Base-by-base conservation (phyloP, 53 echinoderm and acorn worm genomes). In the Glandiceps talaboti region DNA sequence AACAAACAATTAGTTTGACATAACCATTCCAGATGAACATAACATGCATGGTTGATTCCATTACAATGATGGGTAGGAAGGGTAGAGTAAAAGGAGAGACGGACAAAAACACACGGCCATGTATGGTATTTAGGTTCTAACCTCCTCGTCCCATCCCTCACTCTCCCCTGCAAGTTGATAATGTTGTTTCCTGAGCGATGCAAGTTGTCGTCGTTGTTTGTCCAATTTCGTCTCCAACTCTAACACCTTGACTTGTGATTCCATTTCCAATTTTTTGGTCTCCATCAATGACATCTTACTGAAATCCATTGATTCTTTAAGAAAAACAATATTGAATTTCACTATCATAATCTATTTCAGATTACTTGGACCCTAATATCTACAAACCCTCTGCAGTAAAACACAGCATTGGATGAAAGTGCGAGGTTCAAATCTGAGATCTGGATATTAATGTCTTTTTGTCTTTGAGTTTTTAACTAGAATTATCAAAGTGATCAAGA, bases 111-210 rank as follows among this genome's bases (percentile, higher is more conserved):
- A 45, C 20, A 20, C 20, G 20, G 64, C 20, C n/a, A 20, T 45
- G 64, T 45, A 45, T 6, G 6, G 6, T 45, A 20, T 45, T 45
- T 45, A 45, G 20, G 20, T 45, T 6, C 64, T 45, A 45, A 45
- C 88, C 77, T 88, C 94, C 83, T 90, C 94, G 76, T 91, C 94
- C 94, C 94, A 94, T 32, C 94, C 94, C 45, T 94, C 94, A 20
- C 92, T 92, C 1, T 89, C 89, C 73, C 94, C 94, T 14, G 94
- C 94, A 33, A 94, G 80, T 80, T 92, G 89, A 73, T 94, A 94
- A 78, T 94, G 94, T 30, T 82, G 80, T 74, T 92, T 94, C 20
- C 94, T 85, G 27, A 94, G 80, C 84, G 91, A 86, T 14, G 92
- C 94, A 28, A 94, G 88, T 31, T 84, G 77, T 64, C 89, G 88